Percentiles rank a stretch among this genome's conserved stretches.
These are phyloP conservation scores for Congeria kusceri DNA, from an alignment of 2,888 invertebrate genomes.

Conservation along the genomic window DNA sequence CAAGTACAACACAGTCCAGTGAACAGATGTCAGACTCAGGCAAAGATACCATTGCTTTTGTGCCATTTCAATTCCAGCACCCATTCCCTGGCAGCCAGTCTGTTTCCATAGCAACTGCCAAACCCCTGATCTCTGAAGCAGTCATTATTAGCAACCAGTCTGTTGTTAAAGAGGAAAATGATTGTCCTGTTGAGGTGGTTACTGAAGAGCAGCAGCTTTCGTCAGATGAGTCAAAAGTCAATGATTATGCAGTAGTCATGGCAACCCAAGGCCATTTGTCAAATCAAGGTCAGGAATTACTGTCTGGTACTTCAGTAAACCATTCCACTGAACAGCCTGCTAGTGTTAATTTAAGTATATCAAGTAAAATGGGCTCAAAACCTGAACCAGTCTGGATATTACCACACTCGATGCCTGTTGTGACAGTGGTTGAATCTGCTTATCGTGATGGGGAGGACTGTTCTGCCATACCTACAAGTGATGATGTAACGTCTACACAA, in stretches of 20 bases:
- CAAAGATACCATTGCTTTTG: conserved; percentile 26
- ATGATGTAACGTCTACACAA: not conserved
- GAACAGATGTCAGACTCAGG: conserved; percentile 36
- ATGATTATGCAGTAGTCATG: too few relatives aligned
- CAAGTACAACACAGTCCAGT: not conserved
- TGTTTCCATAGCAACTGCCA: conserved; percentile 8
- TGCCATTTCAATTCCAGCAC: conserved; percentile 80
- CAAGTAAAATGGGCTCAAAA: not conserved
- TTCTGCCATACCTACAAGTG: not conserved
- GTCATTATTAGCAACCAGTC: not conserved
- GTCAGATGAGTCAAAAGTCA: too few relatives aligned
- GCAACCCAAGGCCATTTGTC: too few relatives aligned
- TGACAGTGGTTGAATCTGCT: too few relatives aligned
- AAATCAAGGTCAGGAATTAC: too few relatives aligned
- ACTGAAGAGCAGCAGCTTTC: too few relatives aligned
- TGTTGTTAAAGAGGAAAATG: not conserved
- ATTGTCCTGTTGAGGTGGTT: not conserved
- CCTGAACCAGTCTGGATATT: not conserved
- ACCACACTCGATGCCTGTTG: too few relatives aligned
- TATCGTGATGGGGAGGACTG: too few relatives aligned
- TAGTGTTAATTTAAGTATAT: not conserved
- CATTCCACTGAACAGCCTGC: not conserved
- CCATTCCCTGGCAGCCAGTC: conserved; percentile 66
- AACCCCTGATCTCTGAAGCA: not conserved
- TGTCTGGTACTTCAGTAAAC: too few relatives aligned